Evolutionary conservation across 2,888 invertebrate species (phyloP).

Genomic region (Ischnura elegans): DNA sequence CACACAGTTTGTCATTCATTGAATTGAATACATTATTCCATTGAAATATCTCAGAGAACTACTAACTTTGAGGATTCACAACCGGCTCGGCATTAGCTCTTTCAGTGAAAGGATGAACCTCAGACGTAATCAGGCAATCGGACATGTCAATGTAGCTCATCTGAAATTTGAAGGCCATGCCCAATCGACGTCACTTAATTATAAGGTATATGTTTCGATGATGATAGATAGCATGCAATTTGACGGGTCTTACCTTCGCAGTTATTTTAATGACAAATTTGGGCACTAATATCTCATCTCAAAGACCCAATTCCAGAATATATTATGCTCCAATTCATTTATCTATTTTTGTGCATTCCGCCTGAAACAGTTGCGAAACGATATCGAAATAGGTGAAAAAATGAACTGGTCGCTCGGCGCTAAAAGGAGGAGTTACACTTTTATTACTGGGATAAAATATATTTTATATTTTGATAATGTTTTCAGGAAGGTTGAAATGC

Average conservation of each 20-base stretch:
- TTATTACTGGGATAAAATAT: neutral
- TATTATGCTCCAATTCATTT: conserved; percentile 36
- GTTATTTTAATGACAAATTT: neutral
- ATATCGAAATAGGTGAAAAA: neutral
- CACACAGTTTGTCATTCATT: neutral
- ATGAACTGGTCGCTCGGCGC: too few species aligned
- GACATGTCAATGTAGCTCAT: conserved; percentile 68
- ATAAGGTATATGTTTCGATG: neutral
- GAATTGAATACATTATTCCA: neutral
- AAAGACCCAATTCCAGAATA: neutral
- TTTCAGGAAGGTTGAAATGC: neutral
- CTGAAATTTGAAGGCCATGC: conserved; percentile 63
- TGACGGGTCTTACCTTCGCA: neutral
- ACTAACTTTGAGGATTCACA: conserved; percentile 70
- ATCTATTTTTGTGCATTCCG: conserved; percentile 46
- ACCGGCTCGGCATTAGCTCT: conserved; percentile 67
- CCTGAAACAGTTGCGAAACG: conserved; percentile 35
- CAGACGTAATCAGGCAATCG: conserved; percentile 72
- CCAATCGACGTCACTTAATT: neutral
- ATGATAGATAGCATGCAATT: neutral
- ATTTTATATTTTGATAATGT: neutral
- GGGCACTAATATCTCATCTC: too few species aligned
- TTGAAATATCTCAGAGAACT: neutral
- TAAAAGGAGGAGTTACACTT: neutral
- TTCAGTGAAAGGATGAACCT: conserved; percentile 71